Evolutionary conservation across 2,888 invertebrate species (phyloP), one percentile per base, ranked within the genome.

Genomic region (Hydroisotoma schaefferi): DNA sequence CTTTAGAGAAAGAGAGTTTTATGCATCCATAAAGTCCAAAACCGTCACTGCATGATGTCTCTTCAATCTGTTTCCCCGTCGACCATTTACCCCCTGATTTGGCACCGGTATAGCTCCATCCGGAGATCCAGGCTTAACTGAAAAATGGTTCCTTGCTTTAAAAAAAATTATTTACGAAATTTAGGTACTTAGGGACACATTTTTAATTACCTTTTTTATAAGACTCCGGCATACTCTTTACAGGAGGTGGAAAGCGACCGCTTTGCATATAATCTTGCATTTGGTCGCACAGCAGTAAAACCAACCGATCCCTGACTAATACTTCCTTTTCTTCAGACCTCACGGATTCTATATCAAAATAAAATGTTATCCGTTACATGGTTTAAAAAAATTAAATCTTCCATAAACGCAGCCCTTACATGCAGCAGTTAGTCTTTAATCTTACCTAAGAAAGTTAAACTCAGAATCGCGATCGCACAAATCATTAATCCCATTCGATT

Each of bases 261-360:
- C 55, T 28, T 4, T 27, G 15, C 20, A 62, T 22, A 40, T 65
- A 65, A 8, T 59, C 55, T 26, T 59, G 22, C 27, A 57, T 40
- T 55, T 65, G 65, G 43, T 65, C 65, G 28, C 65, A 65, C 1
- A 65, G 57, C 2, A 65, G 56, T 15, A 65, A 44, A 10, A 63
- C 60, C 18, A 65, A 33, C 28, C 60, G 38, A 37, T 65, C 65
- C 18, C 65, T 49, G 26, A 65, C 59, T 5, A 65, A 58, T 6
- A 65, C 65, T 54, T 65, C 62, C 46, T 59, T 57, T 46, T 56
- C 59, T 2, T 56, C 48, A 15, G n/a, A 27, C 22, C 38, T 58
- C 55, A 18, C 22, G 37, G 2, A 6, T 33, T 33, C 33, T 33
- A 33, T 15, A 33, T 10, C 8, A n/a, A n/a, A n/a, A n/a, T n/a